A percentile compares a stretch with the other conserved stretches of the same genome.
Conservation (phyloP, 2,797 vertebrate genomes). For the Chelidonichthys spinosus region DNA sequence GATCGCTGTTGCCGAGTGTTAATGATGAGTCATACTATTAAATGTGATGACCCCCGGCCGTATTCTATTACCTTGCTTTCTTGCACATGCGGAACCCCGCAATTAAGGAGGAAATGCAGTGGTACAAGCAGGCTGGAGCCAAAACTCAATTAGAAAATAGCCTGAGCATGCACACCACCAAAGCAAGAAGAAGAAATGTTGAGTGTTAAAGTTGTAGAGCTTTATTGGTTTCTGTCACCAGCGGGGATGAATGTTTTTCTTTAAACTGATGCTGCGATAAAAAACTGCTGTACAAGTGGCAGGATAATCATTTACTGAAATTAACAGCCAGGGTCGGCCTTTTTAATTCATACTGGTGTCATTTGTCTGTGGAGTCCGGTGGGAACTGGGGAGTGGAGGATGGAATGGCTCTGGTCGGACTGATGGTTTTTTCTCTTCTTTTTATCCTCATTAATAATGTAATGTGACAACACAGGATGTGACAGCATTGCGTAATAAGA, state of each 20-base stretch:
- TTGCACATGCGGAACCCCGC: conserved; percentile 49
- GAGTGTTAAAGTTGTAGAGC: conserved; percentile 55
- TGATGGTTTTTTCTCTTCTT: conserved; percentile 14
- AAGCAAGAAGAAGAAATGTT: conserved; percentile 32
- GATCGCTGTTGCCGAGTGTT: conserved; percentile 71
- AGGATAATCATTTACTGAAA: conserved; percentile 69
- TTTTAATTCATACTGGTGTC: conserved; percentile 55
- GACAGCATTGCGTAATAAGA: conserved; percentile 48
- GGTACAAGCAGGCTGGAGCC: conserved; percentile 35
- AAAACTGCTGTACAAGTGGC: conserved; percentile 56
- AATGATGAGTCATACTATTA: conserved; percentile 82
- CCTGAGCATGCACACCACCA: conserved; percentile 16
- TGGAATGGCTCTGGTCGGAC: conserved; percentile 44
- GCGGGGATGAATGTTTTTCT: conserved; percentile 62
- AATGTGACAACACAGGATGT: conserved; percentile 46
- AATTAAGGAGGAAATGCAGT: conserved; percentile 62
- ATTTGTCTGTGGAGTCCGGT: conserved; percentile 35
- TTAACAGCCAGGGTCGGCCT: conserved; percentile 43
- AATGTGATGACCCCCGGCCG: conserved; percentile 71
- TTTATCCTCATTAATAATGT: conserved; percentile 56
- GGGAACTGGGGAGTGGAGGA: conserved; percentile 30
- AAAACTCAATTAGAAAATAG: conserved; percentile 60
- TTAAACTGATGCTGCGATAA: conserved; percentile 61
- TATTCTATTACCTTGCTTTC: conserved; percentile 67
- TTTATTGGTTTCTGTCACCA: conserved; percentile 54